phyloP scores from a whole-genome alignment of 2,113 vertebrate species.

The Oncorhynchus keta region DNA sequence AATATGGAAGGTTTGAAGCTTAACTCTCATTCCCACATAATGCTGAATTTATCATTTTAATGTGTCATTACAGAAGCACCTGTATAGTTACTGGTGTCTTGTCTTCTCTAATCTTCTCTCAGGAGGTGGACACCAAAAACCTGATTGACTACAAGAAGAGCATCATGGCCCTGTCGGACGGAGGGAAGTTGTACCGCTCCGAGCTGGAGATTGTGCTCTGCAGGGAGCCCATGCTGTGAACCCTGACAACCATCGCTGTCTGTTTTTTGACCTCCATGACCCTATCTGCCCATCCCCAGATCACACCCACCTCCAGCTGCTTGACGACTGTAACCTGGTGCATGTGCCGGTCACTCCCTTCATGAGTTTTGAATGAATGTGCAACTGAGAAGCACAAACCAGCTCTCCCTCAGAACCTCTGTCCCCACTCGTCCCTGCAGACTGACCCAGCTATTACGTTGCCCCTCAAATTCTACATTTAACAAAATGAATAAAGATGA shows the following conservation, averaged over 20 bases:
- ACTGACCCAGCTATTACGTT: slow-evolving; percentile 15
- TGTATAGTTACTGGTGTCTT: not conserved
- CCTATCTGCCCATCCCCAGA: slow-evolving; percentile 31
- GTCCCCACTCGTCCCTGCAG: slow-evolving; percentile 17
- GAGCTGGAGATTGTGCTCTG: slow-evolving; percentile 96
- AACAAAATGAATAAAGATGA: too few species aligned
- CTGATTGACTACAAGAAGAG: slow-evolving; percentile 88
- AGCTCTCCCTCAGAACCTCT: slow-evolving; percentile 16
- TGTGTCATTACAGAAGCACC: too few species aligned
- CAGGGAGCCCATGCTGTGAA: slow-evolving; percentile 85
- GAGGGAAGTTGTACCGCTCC: slow-evolving; percentile 91
- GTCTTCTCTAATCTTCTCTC: slow-evolving; percentile 11
- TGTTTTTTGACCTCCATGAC: not conserved
- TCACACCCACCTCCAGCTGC: slow-evolving; percentile 61
- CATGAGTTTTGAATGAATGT: slow-evolving; percentile 58
- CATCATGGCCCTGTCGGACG: slow-evolving; percentile 93
- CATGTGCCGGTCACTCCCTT: slow-evolving; percentile 68
- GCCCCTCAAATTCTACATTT: slow-evolving; percentile 35
- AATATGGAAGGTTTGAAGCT: not conserved
- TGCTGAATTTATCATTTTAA: too few species aligned
- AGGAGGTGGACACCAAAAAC: slow-evolving; percentile 88
- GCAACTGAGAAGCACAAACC: slow-evolving; percentile 25
- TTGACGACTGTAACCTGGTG: slow-evolving; percentile 69
- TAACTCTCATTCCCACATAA: too few species aligned
- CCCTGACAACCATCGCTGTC: not conserved